A percentile compares a stretch with the other conserved stretches of the same genome.
phyloP scores from a whole-genome alignment of 2,113 vertebrate genomes.

The Climacteris rufus region DNA sequence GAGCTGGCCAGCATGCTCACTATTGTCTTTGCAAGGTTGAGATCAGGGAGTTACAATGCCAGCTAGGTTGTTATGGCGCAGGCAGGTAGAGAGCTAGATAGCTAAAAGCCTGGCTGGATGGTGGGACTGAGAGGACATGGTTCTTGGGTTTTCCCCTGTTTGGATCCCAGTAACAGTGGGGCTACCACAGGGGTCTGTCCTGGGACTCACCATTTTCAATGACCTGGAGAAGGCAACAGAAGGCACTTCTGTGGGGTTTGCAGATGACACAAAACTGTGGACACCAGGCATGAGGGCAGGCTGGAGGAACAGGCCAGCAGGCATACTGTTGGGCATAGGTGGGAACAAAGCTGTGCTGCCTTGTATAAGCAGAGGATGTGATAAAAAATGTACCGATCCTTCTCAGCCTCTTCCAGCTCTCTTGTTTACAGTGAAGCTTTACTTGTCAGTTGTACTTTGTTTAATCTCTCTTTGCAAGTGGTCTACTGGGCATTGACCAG shows the following conservation, averaged over 20 bases:
- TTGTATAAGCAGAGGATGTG: background rate
- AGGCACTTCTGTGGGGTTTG: background rate
- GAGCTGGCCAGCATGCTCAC: background rate
- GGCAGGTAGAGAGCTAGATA: background rate
- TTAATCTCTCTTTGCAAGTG: slow-evolving; percentile 22
- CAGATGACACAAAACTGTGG: background rate
- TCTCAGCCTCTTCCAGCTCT: background rate
- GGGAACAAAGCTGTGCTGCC: background rate
- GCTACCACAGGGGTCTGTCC: background rate
- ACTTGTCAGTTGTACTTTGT: background rate
- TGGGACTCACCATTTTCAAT: background rate
- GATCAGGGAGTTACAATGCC: background rate
- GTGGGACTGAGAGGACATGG: background rate
- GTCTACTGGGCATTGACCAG: background rate
- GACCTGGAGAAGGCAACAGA: background rate
- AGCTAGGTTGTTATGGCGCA: background rate
- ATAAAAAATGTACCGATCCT: background rate
- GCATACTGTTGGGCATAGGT: background rate
- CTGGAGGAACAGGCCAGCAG: background rate
- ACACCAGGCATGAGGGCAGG: background rate
- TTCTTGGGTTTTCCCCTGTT: background rate
- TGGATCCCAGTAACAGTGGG: background rate
- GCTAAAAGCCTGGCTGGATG: background rate
- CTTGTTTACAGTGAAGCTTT: background rate
- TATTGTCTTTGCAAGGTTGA: background rate